Evolutionary conservation across 1,140 invertebrate species (phyloP).

Genomic region (Heliothis subflexa): DNA sequence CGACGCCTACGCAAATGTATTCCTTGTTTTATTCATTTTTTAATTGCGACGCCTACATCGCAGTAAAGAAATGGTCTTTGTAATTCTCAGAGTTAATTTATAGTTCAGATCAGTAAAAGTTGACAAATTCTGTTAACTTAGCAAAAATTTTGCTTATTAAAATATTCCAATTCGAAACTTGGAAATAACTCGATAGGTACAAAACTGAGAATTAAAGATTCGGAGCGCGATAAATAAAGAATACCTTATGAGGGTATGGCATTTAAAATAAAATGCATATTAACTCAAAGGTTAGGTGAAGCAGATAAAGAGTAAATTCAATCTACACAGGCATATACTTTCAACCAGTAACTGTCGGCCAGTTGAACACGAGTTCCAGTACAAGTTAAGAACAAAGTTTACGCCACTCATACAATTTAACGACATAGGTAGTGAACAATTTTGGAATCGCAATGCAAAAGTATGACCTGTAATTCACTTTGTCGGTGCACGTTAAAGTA

Average conservation of each 20-base stretch:
- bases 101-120: conserved; percentile 10
- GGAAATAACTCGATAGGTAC: conserved; percentile 29
- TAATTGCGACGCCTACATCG: conserved; percentile 79
- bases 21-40: conserved; percentile 79
- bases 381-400: conserved; percentile 54
- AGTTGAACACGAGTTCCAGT: conserved; percentile 46
- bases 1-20: conserved; percentile 53
- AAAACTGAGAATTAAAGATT: conserved; percentile 42
- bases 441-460: conserved; percentile 62
- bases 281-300: conserved; percentile 31
- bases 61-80: conserved; percentile 22
- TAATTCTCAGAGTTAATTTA: conserved; percentile 11
- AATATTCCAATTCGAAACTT: conserved; percentile 15
- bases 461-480: conserved; percentile 53
- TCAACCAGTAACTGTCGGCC: conserved; percentile 41
- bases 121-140: conserved; percentile 3
- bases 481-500: conserved; percentile 62
- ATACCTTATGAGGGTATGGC: conserved; percentile 37
- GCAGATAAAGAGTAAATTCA: conserved; percentile 37
- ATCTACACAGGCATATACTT: conserved; percentile 44
- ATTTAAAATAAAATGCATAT: conserved; percentile 47
- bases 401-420: conserved; percentile 55
- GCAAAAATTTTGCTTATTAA: conserved; percentile 20
- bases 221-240: conserved; percentile 43
- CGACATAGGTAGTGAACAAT: conserved; percentile 56